Percentiles rank a stretch among this genome's conserved stretches.
Conservation (phyloP, 2,888 invertebrate species). For the Sminthurinus aureus region DNA sequence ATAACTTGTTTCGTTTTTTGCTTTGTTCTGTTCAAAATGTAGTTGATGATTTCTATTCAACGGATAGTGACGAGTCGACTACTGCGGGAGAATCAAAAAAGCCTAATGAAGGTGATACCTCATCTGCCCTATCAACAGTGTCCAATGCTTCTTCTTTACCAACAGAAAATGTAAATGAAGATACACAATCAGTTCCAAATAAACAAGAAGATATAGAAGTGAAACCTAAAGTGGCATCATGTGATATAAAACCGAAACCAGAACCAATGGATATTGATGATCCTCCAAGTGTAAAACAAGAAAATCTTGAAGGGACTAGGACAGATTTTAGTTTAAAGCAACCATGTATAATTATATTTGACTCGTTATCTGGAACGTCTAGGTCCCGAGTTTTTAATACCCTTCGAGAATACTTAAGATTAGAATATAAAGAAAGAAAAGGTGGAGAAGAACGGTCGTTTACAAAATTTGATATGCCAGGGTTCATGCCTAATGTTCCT, state of each 20-base stretch:
- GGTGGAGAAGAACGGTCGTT: conserved; percentile 72
- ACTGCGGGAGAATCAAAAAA: background rate
- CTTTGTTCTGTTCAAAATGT: too few relatives aligned
- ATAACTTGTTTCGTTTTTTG: too few relatives aligned
- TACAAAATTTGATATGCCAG: conserved; percentile 84
- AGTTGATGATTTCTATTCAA: conserved; percentile 15
- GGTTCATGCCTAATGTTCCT: conserved; percentile 89
- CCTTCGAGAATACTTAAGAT: conserved; percentile 87
- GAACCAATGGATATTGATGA: conserved; percentile 22
- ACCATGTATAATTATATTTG: conserved; percentile 93
- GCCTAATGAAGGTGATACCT: too few relatives aligned
- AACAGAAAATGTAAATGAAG: background rate
- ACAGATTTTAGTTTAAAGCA: conserved; percentile 46
- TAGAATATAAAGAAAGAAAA: conserved; percentile 76
- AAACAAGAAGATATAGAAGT: background rate
- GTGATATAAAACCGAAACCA: background rate
- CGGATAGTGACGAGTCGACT: background rate
- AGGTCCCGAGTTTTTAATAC: conserved; percentile 87
- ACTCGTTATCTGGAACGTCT: conserved; percentile 84
- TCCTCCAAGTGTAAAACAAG: background rate
- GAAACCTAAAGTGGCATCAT: background rate
- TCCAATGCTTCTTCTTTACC: background rate
- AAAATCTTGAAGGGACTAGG: background rate
- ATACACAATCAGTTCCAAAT: background rate
- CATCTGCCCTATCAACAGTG: background rate